These are phyloP conservation scores for Zosterops lateralis DNA, from an alignment of 2,113 vertebrate species.

Conservation along the genomic window DNA sequence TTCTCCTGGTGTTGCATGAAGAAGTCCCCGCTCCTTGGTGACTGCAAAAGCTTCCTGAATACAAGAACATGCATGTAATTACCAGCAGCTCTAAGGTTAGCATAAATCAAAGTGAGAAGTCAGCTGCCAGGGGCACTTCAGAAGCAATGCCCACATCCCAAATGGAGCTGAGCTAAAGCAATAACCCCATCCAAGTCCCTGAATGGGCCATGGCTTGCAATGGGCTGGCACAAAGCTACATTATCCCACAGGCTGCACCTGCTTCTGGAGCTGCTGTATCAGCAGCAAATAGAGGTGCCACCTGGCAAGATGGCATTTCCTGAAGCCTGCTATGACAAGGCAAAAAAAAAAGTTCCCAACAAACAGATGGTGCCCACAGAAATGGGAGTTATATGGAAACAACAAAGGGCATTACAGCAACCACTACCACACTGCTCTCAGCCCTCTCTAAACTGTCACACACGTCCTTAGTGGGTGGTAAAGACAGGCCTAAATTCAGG, in stretches of 20 bases:
- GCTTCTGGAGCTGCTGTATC: conserved; percentile 43
- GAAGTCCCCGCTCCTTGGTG: conserved; percentile 31
- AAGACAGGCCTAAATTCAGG: conserved; percentile 57
- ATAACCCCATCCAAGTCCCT: conserved; percentile 48
- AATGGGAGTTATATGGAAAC: conserved; percentile 1
- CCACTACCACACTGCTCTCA: not conserved
- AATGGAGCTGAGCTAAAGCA: conserved; percentile 40
- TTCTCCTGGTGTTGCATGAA: conserved; percentile 3
- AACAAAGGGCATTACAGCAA: conserved; percentile 32
- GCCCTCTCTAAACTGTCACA: conserved; percentile 30
- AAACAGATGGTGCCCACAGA: conserved; percentile 65
- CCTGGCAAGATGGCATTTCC: conserved; percentile 68
- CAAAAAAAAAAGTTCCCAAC: not conserved
- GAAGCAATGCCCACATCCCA: not conserved
- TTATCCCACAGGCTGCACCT: conserved; percentile 62
- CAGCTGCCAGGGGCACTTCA: conserved; percentile 63
- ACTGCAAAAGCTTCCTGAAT: conserved; percentile 41
- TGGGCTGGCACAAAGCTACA: conserved; percentile 63
- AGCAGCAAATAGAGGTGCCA: conserved; percentile 54
- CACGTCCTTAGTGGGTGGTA: conserved; percentile 64
- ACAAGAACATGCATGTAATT: conserved; percentile 48
- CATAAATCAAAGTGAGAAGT: conserved; percentile 63
- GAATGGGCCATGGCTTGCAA: conserved; percentile 41
- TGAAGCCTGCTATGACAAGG: conserved; percentile 2
- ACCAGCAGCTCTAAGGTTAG: conserved; percentile 51